These are phyloP conservation scores for Pyrgus malvae DNA, from an alignment of 2,888 invertebrate genomes.

Conservation along the genomic window DNA sequence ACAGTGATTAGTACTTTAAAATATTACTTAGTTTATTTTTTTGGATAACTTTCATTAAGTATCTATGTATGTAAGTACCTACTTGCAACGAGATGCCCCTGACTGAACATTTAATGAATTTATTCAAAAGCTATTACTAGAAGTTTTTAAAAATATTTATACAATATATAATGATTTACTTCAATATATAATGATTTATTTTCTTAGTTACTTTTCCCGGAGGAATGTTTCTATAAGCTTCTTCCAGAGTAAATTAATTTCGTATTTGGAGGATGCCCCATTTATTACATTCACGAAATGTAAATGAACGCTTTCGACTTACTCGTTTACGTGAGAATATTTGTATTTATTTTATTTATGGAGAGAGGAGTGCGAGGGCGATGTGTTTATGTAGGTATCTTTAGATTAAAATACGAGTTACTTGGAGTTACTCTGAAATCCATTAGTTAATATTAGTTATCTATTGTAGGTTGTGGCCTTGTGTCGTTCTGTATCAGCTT, in stretches of 20 bases:
- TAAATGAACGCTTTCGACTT: constrained; percentile 78
- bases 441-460: constrained; percentile 47
- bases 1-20: too few relatives aligned
- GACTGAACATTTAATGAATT: too few relatives aligned
- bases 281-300: constrained; percentile 78
- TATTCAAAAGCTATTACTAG: too few relatives aligned
- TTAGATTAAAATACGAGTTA: constrained; percentile 73
- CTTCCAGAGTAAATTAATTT: constrained; percentile 53
- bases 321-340: constrained; percentile 81
- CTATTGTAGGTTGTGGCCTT: constrained; percentile 6
- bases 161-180: background rate
- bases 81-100: too few relatives aligned
- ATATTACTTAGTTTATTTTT: too few relatives aligned
- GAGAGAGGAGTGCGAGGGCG: constrained; percentile 70
- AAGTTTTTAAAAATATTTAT: too few relatives aligned
- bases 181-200: background rate
- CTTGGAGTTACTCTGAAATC: constrained; percentile 67
- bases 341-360: constrained; percentile 82
- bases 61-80: too few relatives aligned
- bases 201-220: background rate
- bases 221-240: constrained; percentile 13
- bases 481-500: background rate
- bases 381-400: constrained; percentile 75
- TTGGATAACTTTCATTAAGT: too few relatives aligned
- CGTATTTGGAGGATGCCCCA: constrained; percentile 74